phyloP scores from a whole-genome alignment of 2,888 invertebrate species.

The Folsomia candida region DNA sequence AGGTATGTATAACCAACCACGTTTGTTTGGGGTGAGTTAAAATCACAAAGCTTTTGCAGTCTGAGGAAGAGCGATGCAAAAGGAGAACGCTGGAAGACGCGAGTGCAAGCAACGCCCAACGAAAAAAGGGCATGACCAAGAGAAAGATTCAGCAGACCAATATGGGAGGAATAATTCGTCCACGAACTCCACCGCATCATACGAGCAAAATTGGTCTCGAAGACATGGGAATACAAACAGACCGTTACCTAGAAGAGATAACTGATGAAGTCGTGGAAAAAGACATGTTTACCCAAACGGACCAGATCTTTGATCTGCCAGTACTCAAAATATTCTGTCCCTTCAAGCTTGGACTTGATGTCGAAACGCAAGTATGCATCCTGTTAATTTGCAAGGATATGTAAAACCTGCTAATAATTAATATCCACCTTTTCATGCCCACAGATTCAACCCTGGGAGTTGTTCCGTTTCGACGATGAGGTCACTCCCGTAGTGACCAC shows the following conservation, averaged over 20 bases:
- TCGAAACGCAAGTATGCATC: constrained; percentile 63
- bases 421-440: too few species aligned
- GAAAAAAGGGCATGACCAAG: neutral
- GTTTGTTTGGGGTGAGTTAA: too few species aligned
- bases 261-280: constrained; percentile 58
- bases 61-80: constrained; percentile 27
- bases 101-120: neutral
- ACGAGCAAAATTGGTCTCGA: constrained; percentile 18
- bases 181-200: constrained; percentile 14
- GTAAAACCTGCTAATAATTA: neutral
- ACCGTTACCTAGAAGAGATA: constrained; percentile 38
- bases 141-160: neutral
- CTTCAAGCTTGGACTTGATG: constrained; percentile 75
- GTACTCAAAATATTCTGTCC: constrained; percentile 67
- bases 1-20: constrained; percentile 2
- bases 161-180: constrained; percentile 31
- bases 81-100: constrained; percentile 14
- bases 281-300: constrained; percentile 81
- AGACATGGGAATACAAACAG: constrained; percentile 35
- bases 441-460: constrained; percentile 79
- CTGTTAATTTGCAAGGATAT: too few species aligned
- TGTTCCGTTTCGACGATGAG: constrained; percentile 89
- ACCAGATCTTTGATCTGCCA: constrained; percentile 76
- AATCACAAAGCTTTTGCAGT: constrained; percentile 6
- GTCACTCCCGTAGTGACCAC: constrained; percentile 80